A percentile compares a stretch with the other conserved stretches of the same genome.
Evolutionary conservation across 2,113 vertebrate species (phyloP).

Genomic region (Todiramphus saurophagus): DNA sequence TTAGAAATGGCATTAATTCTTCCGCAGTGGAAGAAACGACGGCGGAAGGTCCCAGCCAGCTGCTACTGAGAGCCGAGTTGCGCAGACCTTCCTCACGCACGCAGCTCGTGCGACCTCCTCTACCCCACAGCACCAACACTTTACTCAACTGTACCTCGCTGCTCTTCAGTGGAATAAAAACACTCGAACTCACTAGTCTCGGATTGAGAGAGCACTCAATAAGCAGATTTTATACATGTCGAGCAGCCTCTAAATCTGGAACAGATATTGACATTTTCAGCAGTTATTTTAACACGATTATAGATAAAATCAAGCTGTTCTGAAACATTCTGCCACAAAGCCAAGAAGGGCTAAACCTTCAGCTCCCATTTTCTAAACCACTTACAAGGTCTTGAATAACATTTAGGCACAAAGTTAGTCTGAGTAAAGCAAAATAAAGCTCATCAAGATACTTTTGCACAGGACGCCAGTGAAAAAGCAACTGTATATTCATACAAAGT

Average conservation of each 20-base stretch:
- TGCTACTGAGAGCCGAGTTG: background rate
- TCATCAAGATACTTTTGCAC: background rate
- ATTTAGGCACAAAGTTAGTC: background rate
- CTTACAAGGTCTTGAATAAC: background rate
- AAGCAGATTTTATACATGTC: background rate
- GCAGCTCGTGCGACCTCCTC: fast-evolving
- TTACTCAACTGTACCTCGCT: fast-evolving
- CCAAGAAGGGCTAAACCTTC: background rate
- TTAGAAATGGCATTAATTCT: background rate
- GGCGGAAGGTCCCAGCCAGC: too few relatives aligned
- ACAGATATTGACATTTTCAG: background rate
- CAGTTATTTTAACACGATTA: background rate
- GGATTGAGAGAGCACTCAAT: fast-evolving
- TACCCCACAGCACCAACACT: background rate
- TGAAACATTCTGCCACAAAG: background rate
- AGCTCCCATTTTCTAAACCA: background rate
- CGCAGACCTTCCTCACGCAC: background rate
- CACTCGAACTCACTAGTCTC: background rate
- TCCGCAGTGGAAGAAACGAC: fast-evolving
- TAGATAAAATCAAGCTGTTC: background rate
- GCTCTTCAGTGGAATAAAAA: background rate
- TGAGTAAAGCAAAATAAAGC: background rate
- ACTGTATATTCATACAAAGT: background rate
- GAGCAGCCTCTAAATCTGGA: background rate
- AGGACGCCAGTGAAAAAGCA: background rate